Evolutionary conservation across 2,888 invertebrate species (phyloP).

Genomic region (Spisula subtruncata): DNA sequence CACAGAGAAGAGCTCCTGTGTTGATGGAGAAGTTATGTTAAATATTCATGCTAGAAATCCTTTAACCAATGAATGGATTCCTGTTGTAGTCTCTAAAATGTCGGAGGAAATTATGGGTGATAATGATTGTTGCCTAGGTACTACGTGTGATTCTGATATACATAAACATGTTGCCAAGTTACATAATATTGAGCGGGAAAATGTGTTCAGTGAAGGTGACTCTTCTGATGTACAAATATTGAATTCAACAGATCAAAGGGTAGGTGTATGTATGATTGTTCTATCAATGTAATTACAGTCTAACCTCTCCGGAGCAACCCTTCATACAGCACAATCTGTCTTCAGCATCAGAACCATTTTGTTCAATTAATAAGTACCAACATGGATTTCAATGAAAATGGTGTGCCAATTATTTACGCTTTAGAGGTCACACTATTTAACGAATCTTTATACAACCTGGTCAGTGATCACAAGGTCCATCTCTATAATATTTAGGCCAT

Average conservation of each 20-base stretch:
- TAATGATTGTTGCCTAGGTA: conserved; percentile 84
- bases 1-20: too few species aligned
- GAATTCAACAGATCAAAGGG: background rate
- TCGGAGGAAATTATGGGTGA: conserved; percentile 59
- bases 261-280: background rate
- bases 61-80: conserved; percentile 80
- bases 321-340: too few species aligned
- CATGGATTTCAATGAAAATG: too few species aligned
- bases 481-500: too few species aligned
- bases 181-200: conserved; percentile 88
- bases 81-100: conserved; percentile 78
- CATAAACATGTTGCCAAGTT: conserved; percentile 91
- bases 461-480: too few species aligned
- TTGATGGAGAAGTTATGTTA: conserved; percentile 55
- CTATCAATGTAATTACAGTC: too few species aligned
- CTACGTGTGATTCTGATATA: conserved; percentile 90
- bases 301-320: too few species aligned
- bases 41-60: conserved; percentile 82
- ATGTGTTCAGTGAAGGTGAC: conserved; percentile 86
- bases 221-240: background rate
- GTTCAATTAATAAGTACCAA: too few species aligned
- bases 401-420: too few species aligned
- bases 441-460: too few species aligned
- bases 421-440: too few species aligned
- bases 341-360: too few species aligned